Evolutionary conservation across 1,140 invertebrate species (phyloP).

Genomic region (Aphis craccivora): DNA sequence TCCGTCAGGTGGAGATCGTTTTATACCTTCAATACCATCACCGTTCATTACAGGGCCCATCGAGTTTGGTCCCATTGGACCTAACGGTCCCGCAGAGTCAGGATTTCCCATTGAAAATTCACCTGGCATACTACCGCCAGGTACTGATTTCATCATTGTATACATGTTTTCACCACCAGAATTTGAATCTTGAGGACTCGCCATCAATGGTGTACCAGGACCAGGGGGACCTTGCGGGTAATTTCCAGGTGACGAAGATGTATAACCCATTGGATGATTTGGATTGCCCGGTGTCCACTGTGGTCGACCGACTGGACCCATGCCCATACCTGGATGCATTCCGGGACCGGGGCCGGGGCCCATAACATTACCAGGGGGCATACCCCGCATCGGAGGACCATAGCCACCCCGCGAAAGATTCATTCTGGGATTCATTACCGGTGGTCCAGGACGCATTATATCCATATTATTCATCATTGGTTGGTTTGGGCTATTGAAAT

Average conservation of each 20-base stretch:
- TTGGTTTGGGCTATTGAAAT: slow-evolving; percentile 93
- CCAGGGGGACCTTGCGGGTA: slow-evolving; percentile 73
- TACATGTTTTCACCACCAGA: slow-evolving; percentile 95
- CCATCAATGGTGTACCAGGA: slow-evolving; percentile 94
- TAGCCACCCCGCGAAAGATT: slow-evolving; percentile 87
- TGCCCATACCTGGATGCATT: slow-evolving; percentile 86
- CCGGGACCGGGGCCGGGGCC: slow-evolving; percentile 69
- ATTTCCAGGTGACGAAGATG: slow-evolving; percentile 88
- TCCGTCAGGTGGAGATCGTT: slow-evolving; percentile 93
- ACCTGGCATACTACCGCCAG: slow-evolving; percentile 81
- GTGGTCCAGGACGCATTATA: slow-evolving; percentile 71
- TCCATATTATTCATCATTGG: slow-evolving; percentile 88
- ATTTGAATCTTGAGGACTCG: slow-evolving; percentile 88
- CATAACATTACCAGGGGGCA: slow-evolving; percentile 82
- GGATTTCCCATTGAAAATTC: slow-evolving; percentile 79
- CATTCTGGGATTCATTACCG: slow-evolving; percentile 92
- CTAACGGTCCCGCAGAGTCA: slow-evolving; percentile 76
- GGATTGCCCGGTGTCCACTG: slow-evolving; percentile 80
- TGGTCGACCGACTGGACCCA: slow-evolving; percentile 80
- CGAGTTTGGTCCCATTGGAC: slow-evolving; percentile 79
- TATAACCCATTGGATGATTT: slow-evolving; percentile 85
- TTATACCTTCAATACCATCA: slow-evolving; percentile 95
- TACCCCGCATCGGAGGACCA: slow-evolving; percentile 85
- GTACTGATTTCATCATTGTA: slow-evolving; percentile 95
- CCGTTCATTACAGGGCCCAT: slow-evolving; percentile 85